Evolutionary conservation across 2,797 vertebrate genomes (phyloP).

Genomic region (Xenentodon cancila): DNA sequence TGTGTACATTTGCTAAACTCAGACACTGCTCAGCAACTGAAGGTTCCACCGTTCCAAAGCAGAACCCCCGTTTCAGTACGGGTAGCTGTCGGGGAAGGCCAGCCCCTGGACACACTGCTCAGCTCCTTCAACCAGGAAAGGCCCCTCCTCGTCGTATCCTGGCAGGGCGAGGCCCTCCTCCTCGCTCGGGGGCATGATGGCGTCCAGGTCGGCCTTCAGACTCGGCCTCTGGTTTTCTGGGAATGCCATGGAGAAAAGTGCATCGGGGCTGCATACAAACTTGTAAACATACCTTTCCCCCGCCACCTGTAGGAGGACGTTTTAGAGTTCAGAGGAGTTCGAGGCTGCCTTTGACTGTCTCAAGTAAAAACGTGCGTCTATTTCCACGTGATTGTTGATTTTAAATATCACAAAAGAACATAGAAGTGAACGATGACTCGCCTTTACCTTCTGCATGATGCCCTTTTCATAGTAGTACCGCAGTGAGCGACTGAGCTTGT

Average conservation of each 20-base stretch:
- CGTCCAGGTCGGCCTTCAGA: conserved; percentile 89
- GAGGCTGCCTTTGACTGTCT: too few species aligned
- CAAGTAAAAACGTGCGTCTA: too few species aligned
- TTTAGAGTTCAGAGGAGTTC: background rate
- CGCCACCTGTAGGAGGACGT: conserved; percentile 82
- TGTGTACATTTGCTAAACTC: background rate
- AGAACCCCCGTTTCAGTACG: conserved; percentile 77
- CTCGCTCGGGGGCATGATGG: conserved; percentile 73
- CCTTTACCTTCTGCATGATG: conserved; percentile 85
- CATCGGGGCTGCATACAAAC: conserved; percentile 94
- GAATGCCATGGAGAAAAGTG: conserved; percentile 95
- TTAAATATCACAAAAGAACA: background rate
- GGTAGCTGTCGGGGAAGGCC: conserved; percentile 86
- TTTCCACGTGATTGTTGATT: too few species aligned
- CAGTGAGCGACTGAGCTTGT: conserved; percentile 95
- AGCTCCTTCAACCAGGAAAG: conserved; percentile 84
- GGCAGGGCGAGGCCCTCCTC: conserved; percentile 88
- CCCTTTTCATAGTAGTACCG: conserved; percentile 93
- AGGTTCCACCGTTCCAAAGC: conserved; percentile 3
- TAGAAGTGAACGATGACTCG: conserved; percentile 40
- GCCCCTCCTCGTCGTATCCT: conserved; percentile 86
- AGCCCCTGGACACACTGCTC: conserved; percentile 83
- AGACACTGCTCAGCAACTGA: conserved; percentile 45
- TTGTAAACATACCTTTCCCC: conserved; percentile 96
- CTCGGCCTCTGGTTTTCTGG: conserved; percentile 92